Conservation (phyloP, 2,888 invertebrate genomes). For the Sycophila texana region DNA sequence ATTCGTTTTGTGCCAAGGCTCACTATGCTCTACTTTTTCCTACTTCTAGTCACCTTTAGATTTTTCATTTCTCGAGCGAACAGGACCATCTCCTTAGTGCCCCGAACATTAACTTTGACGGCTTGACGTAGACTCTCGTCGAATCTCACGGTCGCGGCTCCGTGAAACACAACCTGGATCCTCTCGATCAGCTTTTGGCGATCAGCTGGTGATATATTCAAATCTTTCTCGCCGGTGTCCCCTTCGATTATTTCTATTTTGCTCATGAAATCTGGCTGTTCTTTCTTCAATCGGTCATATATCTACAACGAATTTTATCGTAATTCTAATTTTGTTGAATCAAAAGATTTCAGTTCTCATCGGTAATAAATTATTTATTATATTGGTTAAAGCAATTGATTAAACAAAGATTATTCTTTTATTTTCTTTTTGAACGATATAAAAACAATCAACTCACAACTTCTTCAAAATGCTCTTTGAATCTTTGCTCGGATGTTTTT, state of each 20-base stretch:
- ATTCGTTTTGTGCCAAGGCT: too few relatives aligned
- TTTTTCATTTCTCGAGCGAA: constrained; percentile 82
- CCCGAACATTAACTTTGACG: constrained; percentile 83
- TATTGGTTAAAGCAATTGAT: too few relatives aligned
- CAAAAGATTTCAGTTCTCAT: too few relatives aligned
- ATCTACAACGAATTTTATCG: constrained; percentile 75
- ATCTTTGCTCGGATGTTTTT: constrained; percentile 67
- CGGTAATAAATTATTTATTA: too few relatives aligned
- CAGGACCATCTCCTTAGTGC: constrained; percentile 80
- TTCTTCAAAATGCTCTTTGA: constrained; percentile 70
- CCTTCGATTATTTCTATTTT: constrained; percentile 80
- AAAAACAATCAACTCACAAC: constrained; percentile 64
- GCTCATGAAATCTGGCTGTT: constrained; percentile 75
- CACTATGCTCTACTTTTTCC: too few relatives aligned
- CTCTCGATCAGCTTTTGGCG: constrained; percentile 76
- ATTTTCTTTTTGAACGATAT: background rate
- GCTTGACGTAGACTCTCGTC: constrained; percentile 83
- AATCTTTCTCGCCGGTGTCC: constrained; percentile 76
- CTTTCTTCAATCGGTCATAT: constrained; percentile 76
- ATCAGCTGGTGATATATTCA: constrained; percentile 77
- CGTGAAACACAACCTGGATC: constrained; percentile 83
- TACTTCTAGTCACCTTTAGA: constrained; percentile 77
- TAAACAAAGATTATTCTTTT: too few relatives aligned
- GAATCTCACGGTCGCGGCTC: constrained; percentile 86
- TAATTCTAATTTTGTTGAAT: background rate